These are phyloP conservation scores for Oscheius sp. DNA, from an alignment of 2,888 invertebrate genomes.

Conservation along the genomic window DNA sequence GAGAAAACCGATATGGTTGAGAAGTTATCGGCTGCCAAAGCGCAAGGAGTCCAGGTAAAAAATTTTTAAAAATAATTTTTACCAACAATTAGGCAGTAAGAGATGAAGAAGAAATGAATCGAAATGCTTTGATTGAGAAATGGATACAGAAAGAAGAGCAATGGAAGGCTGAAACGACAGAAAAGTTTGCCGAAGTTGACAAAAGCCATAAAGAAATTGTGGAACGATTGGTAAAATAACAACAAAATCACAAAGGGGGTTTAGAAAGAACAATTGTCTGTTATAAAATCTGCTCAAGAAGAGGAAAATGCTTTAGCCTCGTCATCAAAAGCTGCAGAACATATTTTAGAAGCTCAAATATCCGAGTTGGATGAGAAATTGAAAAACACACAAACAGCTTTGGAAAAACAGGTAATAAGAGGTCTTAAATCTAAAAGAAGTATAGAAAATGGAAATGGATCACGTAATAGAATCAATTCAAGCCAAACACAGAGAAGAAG, in stretches of 20 bases:
- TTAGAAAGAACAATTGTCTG: not conserved
- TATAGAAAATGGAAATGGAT: constrained; percentile 15
- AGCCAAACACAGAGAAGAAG: constrained; percentile 13
- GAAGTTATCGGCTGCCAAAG: constrained; percentile 63
- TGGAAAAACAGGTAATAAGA: not conserved
- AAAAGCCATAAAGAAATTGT: constrained; percentile 30
- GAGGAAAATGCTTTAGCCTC: not conserved
- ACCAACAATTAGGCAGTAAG: constrained; percentile 42
- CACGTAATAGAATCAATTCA: not conserved
- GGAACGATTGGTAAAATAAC: constrained; percentile 4
- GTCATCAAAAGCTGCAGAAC: not conserved
- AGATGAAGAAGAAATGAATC: constrained; percentile 45
- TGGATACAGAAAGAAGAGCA: constrained; percentile 34
- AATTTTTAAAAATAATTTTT: not conserved
- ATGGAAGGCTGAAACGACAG: constrained; percentile 22
- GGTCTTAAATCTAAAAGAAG: not conserved
- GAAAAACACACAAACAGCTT: not conserved
- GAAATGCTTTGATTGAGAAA: constrained; percentile 34
- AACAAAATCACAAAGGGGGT: not conserved
- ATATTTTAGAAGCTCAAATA: constrained; percentile 4
- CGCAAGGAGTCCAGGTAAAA: constrained; percentile 62
- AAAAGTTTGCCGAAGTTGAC: constrained; percentile 23
- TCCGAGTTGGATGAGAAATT: constrained; percentile 9
- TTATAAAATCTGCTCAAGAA: not conserved
- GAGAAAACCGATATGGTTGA: constrained; percentile 64